Evolutionary conservation across 2,797 vertebrate species (phyloP).

Genomic region (Diceros bicornis): DNA sequence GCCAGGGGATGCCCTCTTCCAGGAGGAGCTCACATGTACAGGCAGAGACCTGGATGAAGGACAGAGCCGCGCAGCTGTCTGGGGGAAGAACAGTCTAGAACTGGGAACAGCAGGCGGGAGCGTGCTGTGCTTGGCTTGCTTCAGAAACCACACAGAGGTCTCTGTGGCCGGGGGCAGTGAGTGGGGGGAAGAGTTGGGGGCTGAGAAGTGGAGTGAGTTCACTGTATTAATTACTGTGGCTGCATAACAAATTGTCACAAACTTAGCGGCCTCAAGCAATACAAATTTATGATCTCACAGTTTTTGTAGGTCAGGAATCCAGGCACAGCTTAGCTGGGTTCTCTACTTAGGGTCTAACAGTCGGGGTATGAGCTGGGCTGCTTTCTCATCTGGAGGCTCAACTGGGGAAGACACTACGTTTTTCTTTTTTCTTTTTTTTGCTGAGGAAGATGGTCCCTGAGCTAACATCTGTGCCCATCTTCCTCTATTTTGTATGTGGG

Average conservation of each 20-base stretch:
- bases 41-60: neutral
- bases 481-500: no score
- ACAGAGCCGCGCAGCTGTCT: neutral
- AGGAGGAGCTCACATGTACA: no score
- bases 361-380: fast-evolving
- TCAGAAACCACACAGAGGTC: neutral
- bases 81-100: no score
- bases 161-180: neutral
- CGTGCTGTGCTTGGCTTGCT: neutral
- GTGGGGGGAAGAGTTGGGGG: neutral
- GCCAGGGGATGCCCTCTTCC: neutral
- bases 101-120: neutral
- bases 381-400: neutral
- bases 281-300: neutral
- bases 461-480: no score
- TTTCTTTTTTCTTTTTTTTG: no score
- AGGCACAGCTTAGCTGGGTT: neutral
- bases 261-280: neutral
- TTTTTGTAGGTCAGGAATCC: neutral
- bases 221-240: neutral
- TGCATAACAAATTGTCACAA: neutral
- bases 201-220: neutral
- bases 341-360: neutral
- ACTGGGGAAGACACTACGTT: neutral
- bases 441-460: no score